These are phyloP conservation scores for Paradoxurus hermaphroditus DNA, from an alignment of 2,113 vertebrate species.

Conservation along the genomic window DNA sequence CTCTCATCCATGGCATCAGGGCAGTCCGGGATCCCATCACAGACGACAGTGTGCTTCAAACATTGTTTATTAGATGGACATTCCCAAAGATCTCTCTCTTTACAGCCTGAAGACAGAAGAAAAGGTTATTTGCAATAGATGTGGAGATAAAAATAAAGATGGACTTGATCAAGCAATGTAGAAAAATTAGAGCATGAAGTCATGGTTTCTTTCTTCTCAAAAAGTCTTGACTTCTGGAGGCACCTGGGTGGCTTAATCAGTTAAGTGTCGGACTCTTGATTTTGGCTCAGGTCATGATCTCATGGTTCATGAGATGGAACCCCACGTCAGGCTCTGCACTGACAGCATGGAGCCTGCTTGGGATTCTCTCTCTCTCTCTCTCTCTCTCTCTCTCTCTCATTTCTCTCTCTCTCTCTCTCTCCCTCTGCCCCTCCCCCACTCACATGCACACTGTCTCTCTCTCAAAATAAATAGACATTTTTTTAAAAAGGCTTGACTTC, in stretches of 20 bases:
- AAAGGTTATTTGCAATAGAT: not conserved
- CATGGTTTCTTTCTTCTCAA: not conserved
- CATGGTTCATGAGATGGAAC: no score
- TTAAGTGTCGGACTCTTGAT: no score
- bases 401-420: no score
- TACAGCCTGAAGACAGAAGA: conserved; percentile 87
- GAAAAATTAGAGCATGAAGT: not conserved
- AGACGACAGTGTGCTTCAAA: conserved; percentile 91
- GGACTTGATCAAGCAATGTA: not conserved
- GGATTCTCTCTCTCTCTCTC: no score
- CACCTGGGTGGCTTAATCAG: no score
- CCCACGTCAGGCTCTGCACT: no score
- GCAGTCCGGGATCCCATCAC: conserved; percentile 97
- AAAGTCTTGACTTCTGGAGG: not conserved
- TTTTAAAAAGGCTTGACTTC: not conserved
- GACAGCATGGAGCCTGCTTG: no score
- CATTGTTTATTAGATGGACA: conserved; percentile 91
- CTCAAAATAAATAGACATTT: not conserved
- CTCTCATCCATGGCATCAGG: conserved; percentile 91
- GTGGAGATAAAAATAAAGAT: not conserved
- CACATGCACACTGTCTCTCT: no score
- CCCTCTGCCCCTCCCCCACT: no score
- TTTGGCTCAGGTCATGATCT: no score
- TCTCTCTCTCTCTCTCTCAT: no score
- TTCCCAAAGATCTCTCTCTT: conserved; percentile 94